phyloP scores from a whole-genome alignment of 2,113 vertebrate species.

The Onychostoma macrolepis region DNA sequence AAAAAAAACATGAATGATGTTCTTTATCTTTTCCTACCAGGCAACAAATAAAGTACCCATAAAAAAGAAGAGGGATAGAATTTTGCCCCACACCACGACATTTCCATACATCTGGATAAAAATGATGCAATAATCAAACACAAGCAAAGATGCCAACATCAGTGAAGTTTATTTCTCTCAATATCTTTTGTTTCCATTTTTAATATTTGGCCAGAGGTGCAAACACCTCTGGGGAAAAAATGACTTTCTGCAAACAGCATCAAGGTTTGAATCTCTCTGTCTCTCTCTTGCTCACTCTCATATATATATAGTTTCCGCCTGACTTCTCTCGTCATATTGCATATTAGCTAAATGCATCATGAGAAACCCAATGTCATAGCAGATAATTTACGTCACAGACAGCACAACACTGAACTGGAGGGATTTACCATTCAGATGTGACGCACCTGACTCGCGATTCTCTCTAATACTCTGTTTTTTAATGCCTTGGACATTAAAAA shows the following conservation, averaged over 20 bases:
- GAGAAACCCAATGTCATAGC: slow-evolving; percentile 62
- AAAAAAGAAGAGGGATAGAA: neutral
- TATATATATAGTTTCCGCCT: slow-evolving; percentile 11
- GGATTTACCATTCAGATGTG: slow-evolving; percentile 4
- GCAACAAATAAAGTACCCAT: neutral
- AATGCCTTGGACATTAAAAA: slow-evolving; percentile 22
- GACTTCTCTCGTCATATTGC: slow-evolving; percentile 63
- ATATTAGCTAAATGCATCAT: slow-evolving; percentile 72
- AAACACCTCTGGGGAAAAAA: slow-evolving; percentile 42
- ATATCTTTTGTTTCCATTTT: slow-evolving; percentile 61
- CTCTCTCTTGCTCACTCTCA: slow-evolving; percentile 15
- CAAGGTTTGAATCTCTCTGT: slow-evolving; percentile 15
- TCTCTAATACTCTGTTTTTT: neutral
- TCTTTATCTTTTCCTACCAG: neutral
- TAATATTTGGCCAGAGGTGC: slow-evolving; percentile 47
- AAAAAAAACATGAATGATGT: neutral
- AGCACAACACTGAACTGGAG: slow-evolving; percentile 44
- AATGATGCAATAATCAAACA: slow-evolving; percentile 44
- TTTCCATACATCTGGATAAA: neutral
- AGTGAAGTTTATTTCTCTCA: slow-evolving; percentile 80
- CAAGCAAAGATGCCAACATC: slow-evolving; percentile 70
- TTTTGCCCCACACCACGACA: neutral
- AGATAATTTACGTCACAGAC: slow-evolving; percentile 60
- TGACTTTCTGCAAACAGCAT: slow-evolving; percentile 41
- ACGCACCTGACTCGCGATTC: neutral